Evolutionary conservation across 2,888 invertebrate species (phyloP), one percentile per base, ranked within the genome.

Genomic region (Heliconius sara): DNA sequence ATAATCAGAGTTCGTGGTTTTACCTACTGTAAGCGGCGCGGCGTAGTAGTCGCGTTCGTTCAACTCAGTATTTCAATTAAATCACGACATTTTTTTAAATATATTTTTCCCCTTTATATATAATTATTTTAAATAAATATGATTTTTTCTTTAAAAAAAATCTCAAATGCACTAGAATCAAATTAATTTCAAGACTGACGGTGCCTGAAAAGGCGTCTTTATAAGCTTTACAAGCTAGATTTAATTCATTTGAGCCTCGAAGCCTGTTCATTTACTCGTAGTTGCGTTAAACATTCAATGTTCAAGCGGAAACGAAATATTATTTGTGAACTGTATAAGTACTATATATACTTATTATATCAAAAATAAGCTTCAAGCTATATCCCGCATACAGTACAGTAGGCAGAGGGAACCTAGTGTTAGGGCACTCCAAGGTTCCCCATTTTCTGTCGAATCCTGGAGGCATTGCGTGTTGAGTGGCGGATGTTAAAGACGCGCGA

Each of bases 181-280:
- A 82, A 82, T 82, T 80, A 80, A 80, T 80, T 75, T 79, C 80
- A 77, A 82, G 82, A 77, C 78, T 80, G 65, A 72, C 78, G 76
- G 67, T 78, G 77, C 75, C 79, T 72, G 76, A 76, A 77, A 75
- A 74, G 79, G 75, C 80, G 80, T 79, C 77, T 34, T 73, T 71
- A 77, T 80, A 80, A 80, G 80, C 80, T 81, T 77, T 81, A 81
- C 79, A 79, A 80, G 82, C 77, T 57, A 72, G 80, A 82, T 80
- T 79, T 79, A 80, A 82, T 82, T 79, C 72, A 78, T 71, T 76
- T 75, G 80, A 77, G 82, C 82, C 72, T 47, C 80, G 78, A 77
- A 80, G 79, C 71, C 77, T 80, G 74, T 79, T 79, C 80, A 71
- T 43, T 66, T 80, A 52, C 52, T 19, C 52, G 52, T 52, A 76